These are phyloP conservation scores for Netelia virgata DNA, from an alignment of 2,888 invertebrate species.

Conservation along the genomic window DNA sequence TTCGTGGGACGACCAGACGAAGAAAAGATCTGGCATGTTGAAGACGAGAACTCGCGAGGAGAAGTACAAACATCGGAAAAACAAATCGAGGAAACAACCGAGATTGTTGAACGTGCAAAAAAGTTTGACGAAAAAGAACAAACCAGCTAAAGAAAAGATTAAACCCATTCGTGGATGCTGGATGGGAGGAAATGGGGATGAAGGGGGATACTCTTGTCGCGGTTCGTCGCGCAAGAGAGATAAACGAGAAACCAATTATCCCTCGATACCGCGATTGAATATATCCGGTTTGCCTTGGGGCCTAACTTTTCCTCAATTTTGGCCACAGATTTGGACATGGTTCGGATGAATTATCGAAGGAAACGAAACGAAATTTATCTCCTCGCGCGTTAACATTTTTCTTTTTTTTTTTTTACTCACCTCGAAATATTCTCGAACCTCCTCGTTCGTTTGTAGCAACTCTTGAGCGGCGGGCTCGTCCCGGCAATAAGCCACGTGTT, in stretches of 20 bases:
- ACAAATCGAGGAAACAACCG: neutral
- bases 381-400: neutral
- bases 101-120: constrained; percentile 12
- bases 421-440: constrained; percentile 92
- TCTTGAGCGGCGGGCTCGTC: constrained; percentile 94
- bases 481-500: constrained; percentile 95
- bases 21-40: neutral
- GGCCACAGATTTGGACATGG: neutral
- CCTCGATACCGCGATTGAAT: neutral
- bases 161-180: constrained; percentile 6
- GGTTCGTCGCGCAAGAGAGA: neutral
- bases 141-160: neutral
- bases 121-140: neutral
- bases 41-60: neutral
- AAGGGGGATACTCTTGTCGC: constrained; percentile 9
- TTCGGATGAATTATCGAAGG: constrained; percentile 1
- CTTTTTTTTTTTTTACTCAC: constrained; percentile 85
- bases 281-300: neutral
- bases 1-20: neutral
- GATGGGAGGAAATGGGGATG: too few relatives aligned
- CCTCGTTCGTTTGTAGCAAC: constrained; percentile 90
- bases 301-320: neutral
- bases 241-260: constrained; percentile 18
- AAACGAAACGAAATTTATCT: neutral
- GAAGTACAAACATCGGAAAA: neutral